Evolutionary conservation across 2,888 invertebrate species (phyloP).

Genomic region (Pseudococcus longispinus): DNA sequence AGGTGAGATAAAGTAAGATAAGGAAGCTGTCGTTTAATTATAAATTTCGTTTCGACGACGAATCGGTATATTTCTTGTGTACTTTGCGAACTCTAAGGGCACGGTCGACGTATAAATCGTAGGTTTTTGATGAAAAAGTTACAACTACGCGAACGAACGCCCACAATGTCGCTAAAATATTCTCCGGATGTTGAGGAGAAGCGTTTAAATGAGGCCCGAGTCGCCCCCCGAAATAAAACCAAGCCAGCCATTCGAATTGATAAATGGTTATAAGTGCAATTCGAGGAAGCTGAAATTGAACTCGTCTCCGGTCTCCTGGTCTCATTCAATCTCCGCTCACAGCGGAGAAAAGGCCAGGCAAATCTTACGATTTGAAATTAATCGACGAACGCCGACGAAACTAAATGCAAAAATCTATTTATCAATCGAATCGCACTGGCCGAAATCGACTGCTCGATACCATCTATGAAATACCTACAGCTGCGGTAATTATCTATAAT

Average conservation of each 20-base stretch:
- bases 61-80: not conserved
- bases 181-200: not conserved
- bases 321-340: not conserved
- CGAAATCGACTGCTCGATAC: not conserved
- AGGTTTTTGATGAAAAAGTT: not conserved
- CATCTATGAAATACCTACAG: not conserved
- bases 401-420: slow-evolving; percentile 35
- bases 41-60: not conserved
- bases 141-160: not conserved
- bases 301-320: not conserved
- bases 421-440: not conserved
- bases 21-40: slow-evolving; percentile 1
- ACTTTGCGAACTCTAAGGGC: not conserved
- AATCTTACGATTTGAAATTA: slow-evolving; percentile 34
- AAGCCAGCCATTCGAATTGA: slow-evolving; percentile 7
- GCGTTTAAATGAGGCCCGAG: not conserved
- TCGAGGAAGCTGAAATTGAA: slow-evolving; percentile 26
- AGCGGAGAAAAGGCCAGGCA: not conserved
- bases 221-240: slow-evolving; percentile 12
- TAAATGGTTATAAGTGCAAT: slow-evolving; percentile 36
- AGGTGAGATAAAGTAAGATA: not conserved
- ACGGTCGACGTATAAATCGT: not conserved
- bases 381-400: slow-evolving; percentile 7
- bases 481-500: slow-evolving; percentile 10
- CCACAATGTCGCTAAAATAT: not conserved